Percentiles rank a stretch among this genome's conserved stretches.
phyloP scores from a whole-genome alignment of 2,113 vertebrate species.

The Cheirogaleus medius region DNA sequence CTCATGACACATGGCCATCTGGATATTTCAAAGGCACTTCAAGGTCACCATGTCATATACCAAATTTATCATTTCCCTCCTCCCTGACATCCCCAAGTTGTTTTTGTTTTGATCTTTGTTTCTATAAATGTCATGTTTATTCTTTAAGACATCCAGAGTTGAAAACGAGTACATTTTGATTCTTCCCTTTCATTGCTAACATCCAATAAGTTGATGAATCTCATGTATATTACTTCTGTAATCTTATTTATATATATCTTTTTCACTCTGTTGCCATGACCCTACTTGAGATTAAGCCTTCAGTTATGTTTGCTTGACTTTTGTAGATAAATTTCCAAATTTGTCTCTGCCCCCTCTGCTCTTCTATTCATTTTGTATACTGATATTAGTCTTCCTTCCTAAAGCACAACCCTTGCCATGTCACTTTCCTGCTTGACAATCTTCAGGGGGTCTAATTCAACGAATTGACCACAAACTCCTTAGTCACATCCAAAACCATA shows the following conservation, averaged over 20 bases:
- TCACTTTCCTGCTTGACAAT: background rate
- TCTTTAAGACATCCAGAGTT: background rate
- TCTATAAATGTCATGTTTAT: background rate
- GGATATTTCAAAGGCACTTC: background rate
- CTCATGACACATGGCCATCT: background rate
- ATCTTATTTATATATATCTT: background rate
- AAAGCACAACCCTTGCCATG: background rate
- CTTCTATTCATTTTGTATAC: background rate
- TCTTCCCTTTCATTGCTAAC: background rate
- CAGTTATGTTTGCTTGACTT: background rate
- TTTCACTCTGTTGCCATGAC: background rate
- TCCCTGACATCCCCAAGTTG: background rate
- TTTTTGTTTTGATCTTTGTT: background rate
- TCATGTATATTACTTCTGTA: background rate
- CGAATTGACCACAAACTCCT: background rate
- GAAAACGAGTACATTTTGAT: background rate
- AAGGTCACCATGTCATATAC: background rate
- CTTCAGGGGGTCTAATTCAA: background rate
- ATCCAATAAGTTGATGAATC: background rate
- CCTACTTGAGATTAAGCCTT: background rate
- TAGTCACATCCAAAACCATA: background rate
- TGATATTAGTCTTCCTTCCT: background rate
- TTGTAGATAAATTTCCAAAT: background rate
- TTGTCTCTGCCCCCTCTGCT: background rate
- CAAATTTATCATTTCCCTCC: background rate